Conservation (phyloP, 2,113 vertebrate species). For the Hypomesus transpacificus region DNA sequence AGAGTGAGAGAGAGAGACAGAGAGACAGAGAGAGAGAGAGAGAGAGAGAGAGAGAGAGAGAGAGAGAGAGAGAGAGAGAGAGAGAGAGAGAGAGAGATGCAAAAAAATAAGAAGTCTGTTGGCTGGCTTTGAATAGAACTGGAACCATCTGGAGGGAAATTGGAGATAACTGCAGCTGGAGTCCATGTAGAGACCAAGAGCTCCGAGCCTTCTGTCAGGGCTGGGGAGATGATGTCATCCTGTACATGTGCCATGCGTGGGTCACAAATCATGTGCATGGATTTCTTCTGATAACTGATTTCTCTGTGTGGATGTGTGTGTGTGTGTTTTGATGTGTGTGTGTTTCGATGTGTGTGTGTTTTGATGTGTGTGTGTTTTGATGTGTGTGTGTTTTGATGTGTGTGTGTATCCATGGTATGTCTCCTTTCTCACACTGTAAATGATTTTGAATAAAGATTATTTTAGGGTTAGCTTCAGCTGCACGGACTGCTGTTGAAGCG, state of each 20-base stretch:
- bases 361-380: too few species aligned
- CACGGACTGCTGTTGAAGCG: too few species aligned
- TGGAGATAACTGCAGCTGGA: constrained; percentile 66
- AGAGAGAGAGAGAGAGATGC: not conserved
- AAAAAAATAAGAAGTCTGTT: constrained; percentile 52
- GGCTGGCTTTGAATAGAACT: constrained; percentile 64
- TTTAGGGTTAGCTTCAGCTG: too few species aligned
- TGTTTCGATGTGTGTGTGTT: too few species aligned
- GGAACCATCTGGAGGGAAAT: constrained; percentile 71
- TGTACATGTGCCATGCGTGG: constrained; percentile 21
- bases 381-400: not conserved
- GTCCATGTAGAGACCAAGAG: constrained; percentile 40
- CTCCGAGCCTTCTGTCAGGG: constrained; percentile 36
- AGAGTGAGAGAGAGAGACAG: too few species aligned
- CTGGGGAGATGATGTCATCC: constrained; percentile 49
- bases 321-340: not conserved
- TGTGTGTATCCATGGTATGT: too few species aligned
- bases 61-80: too few species aligned
- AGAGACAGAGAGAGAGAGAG: too few species aligned
- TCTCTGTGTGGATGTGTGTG: not conserved
- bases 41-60: too few species aligned
- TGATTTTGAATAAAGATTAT: too few species aligned
- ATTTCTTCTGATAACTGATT: not conserved
- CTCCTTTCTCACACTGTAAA: too few species aligned
- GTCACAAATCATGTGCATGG: constrained; percentile 9